phyloP scores from a whole-genome alignment of 1,140 invertebrate species.

The Gonatopus flavifemur region DNA sequence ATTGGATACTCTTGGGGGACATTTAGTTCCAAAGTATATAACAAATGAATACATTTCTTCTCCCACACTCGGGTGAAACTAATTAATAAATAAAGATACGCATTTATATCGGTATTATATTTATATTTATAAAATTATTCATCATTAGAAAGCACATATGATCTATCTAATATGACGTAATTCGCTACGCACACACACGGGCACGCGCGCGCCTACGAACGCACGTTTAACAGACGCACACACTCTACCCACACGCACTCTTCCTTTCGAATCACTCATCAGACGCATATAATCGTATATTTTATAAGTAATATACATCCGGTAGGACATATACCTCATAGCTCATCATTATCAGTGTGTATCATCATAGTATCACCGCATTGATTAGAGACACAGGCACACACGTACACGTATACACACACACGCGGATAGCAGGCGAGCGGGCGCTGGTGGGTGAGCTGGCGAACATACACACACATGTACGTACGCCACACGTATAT shows the following conservation, averaged over 20 bases:
- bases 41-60: too few relatives aligned
- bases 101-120: conserved; percentile 46
- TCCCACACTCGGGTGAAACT: too few relatives aligned
- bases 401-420: conserved; percentile 20
- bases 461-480: conserved; percentile 23
- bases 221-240: conserved; percentile 22
- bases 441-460: too few relatives aligned
- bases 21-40: too few relatives aligned
- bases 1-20: too few relatives aligned
- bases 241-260: conserved; percentile 22
- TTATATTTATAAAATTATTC: conserved; percentile 56
- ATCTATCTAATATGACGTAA: conserved; percentile 54
- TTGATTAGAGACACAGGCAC: conserved; percentile 25
- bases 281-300: conserved; percentile 8
- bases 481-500: conserved; percentile 11
- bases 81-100: conserved; percentile 36
- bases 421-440: too few relatives aligned
- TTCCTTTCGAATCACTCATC: conserved; percentile 10
- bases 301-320: conserved; percentile 13
- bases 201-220: conserved; percentile 34
- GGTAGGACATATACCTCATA: too few relatives aligned
- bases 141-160: conserved; percentile 55
- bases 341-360: too few relatives aligned
- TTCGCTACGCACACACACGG: conserved; percentile 40
- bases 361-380: too few relatives aligned